Conservation (phyloP, 2,797 vertebrate species). For the Sebastes steindachneri region DNA sequence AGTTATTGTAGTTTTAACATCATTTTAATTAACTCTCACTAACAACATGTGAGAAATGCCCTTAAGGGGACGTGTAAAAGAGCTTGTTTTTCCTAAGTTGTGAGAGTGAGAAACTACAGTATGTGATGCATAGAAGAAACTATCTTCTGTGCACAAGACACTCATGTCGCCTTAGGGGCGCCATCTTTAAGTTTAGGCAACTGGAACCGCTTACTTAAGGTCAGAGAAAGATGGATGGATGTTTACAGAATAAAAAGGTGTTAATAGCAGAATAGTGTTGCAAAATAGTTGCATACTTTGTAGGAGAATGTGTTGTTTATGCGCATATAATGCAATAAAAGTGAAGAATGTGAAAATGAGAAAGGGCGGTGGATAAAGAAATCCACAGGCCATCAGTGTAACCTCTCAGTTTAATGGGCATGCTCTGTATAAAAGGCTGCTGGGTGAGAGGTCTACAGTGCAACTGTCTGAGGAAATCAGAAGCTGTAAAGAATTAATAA, state of each 20-base stretch:
- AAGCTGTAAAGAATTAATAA: slow-evolving; percentile 74
- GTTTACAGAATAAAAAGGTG: background rate
- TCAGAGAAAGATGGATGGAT: background rate
- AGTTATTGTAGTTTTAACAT: background rate
- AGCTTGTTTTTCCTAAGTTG: background rate
- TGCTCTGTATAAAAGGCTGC: slow-evolving; percentile 40
- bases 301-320: background rate
- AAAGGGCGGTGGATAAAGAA: background rate
- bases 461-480: slow-evolving; percentile 69
- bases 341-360: background rate
- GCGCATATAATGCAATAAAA: background rate
- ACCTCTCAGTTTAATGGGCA: slow-evolving; percentile 49
- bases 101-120: background rate
- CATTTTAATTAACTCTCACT: background rate
- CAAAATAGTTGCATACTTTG: background rate
- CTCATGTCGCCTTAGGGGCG: background rate
- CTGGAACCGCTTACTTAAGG: background rate
- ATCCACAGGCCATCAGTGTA: slow-evolving; percentile 10
- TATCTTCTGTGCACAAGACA: background rate
- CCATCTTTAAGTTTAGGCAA: background rate
- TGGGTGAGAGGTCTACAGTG: slow-evolving; percentile 57
- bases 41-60: background rate
- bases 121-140: background rate
- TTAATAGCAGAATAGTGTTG: background rate
- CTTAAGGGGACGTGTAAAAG: background rate